Base-by-base conservation (phyloP, 2,797 vertebrate species). In the Microcaecilia unicolor region DNA sequence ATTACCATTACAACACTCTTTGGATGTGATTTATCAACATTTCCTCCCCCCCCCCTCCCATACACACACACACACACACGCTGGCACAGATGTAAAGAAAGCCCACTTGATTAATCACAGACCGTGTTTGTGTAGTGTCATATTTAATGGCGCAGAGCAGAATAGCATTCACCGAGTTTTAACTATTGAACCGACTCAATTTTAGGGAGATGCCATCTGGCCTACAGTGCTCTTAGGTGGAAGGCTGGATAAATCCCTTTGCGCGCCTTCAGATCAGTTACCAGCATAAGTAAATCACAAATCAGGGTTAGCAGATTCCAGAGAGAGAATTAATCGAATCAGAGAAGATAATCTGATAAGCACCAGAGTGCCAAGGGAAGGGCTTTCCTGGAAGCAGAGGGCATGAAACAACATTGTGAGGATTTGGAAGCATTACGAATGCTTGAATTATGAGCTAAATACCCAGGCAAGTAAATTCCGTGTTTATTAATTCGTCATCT, bases 271-370 rank as follows among this genome's bases (percentile, higher is more conserved):
- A 60, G 72, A 75, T 75, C 64, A 56, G 71, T 73, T 72, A 81
- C 72, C 70, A 55, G 69, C 68, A 63, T 70, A 72, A 81, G 76
- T 74, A 80, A 83, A 78, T 78, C 74, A 74, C 65, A 59, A 58
- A 74, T 81, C 73, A 68, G 67, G 67, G 74, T 79, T 74, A 74
- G 70, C 74, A 78, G 73, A 77, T 75, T 69, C 74, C 72, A 64
- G 69, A 72, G 58, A 69, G 73, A 81, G 78, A 83, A 78, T 81
- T 80, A 82, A 84, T 83, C 74, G 74, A 78, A 84, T 84, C 76
- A 74, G 76, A 71, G 6, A 39, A 76, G 75, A 84, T 83, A 79
- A 84, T 80, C 78, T 80, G 75, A 78, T 78, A 68, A 74, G 64
- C 72, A 63, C 50, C 69, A 73, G 73, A 64, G 71, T 71, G 76